Base-by-base conservation (phyloP, 2,888 invertebrate species). In the Eristalis pertinax region DNA sequence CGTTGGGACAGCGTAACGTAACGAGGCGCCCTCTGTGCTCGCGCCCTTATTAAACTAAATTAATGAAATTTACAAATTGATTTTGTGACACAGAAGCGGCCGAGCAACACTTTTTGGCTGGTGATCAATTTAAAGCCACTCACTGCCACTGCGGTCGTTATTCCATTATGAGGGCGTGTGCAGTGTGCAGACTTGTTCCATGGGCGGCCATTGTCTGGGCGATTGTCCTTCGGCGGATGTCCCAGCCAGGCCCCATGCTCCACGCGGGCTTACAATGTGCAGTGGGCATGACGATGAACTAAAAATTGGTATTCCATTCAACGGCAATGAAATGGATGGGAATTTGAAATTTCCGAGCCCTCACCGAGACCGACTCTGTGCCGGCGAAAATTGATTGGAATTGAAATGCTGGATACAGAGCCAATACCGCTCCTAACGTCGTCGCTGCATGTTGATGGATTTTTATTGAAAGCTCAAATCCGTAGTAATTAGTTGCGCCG, bases 41-140 rank as follows among this genome's bases (percentile, higher is more conserved):
- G 35, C 78, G 72, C 32, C 8, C 32, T 86, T 79, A 86, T 78
- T 86, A 75, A 78, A 72, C 86, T 86, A 79, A 86, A 86, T 86
- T 86, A 86, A 86, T 86, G 86, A 83, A 86, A 83, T 79, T 86
- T 72, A 79, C 86, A 86, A 86, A 86, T 86, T 86, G 86, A 86
- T 86, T 86, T 83, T 86, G 83, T 79, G 86, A 86, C 86, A 86
- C 64, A 65, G 85, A 15, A 50, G 11, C 60, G 60, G 60, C n/a
- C 26, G 11, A 15, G 13, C 60, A 26, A 26, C 26, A 24, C 60
- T 26, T 26, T n/a, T 13, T 26, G 60, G 60, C 60, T 7, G 75
- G 83, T 83, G 82, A 83, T 78, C 82, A 86, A 86, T 86, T 86
- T 83, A 75, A 63, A 77, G 85, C 81, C 81, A 77, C 80, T 80